Evolutionary conservation across 1,140 invertebrate genomes (phyloP).

Genomic region (Mya arenaria): DNA sequence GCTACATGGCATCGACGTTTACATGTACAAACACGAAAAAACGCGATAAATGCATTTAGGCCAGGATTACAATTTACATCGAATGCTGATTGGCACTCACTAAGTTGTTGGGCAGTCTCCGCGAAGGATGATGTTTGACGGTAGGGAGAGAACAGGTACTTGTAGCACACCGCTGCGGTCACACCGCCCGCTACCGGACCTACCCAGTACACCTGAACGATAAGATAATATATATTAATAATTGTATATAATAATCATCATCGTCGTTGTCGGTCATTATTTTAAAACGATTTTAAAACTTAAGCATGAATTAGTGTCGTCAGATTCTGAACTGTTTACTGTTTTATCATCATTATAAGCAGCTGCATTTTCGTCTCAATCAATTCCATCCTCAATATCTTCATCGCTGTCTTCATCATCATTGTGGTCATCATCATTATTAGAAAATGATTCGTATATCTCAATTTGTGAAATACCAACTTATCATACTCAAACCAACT

Average conservation of each 20-base stretch:
- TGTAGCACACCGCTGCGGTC: no score
- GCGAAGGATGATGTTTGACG: no score
- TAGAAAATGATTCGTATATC: not conserved
- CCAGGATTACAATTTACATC: no score
- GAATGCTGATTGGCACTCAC: no score
- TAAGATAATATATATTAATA: not conserved
- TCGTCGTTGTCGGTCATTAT: not conserved
- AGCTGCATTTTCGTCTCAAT: no score
- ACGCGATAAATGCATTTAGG: no score
- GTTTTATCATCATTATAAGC: no score
- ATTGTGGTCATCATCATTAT: not conserved
- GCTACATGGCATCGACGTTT: no score
- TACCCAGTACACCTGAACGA: slow-evolving; percentile 90
- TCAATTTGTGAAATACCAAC: not conserved
- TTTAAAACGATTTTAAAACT: not conserved
- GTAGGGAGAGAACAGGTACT: no score
- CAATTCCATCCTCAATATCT: not conserved
- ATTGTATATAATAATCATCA: not conserved
- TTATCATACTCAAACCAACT: not conserved
- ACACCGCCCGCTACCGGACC: slow-evolving; percentile 90
- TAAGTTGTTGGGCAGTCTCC: no score
- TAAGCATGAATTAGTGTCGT: not conserved
- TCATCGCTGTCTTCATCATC: not conserved
- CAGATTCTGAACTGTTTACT: no score
- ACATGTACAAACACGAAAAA: no score